Evolutionary conservation across 2,113 vertebrate genomes (phyloP).

Genomic region (Willisornis vidua): DNA sequence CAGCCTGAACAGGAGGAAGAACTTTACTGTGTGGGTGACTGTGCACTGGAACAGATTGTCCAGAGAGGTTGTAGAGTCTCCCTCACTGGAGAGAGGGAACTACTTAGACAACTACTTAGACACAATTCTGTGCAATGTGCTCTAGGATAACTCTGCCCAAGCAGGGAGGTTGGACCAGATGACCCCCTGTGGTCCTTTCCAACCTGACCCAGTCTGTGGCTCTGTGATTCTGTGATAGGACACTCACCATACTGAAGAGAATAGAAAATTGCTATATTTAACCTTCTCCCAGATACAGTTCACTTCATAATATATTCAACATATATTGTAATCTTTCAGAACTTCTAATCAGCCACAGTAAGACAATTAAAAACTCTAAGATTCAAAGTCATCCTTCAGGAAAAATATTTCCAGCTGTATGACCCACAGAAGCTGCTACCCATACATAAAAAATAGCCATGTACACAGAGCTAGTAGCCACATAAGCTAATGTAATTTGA

Average conservation of each 20-base stretch:
- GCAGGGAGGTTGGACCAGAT: not conserved
- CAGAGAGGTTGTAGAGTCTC: not conserved
- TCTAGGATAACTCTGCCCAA: not conserved
- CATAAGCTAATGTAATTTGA: not conserved
- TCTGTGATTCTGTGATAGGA: not conserved
- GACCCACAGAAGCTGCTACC: not conserved
- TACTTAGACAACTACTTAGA: not conserved
- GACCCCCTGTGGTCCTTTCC: not conserved
- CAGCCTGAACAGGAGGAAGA: not conserved
- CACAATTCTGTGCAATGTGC: not conserved
- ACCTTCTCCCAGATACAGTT: not conserved
- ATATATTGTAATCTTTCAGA: not conserved
- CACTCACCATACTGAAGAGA: not conserved
- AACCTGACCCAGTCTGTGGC: not conserved
- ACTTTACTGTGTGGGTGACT: not conserved
- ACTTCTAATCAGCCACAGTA: not conserved
- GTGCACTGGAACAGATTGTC: not conserved
- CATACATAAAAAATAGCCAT: not conserved
- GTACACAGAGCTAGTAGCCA: not conserved
- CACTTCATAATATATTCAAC: not conserved
- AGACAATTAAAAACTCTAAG: not conserved
- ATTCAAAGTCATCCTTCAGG: not conserved
- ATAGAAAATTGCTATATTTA: not conserved
- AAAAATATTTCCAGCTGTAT: not conserved
- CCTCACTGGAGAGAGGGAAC: not conserved